phyloP scores from a whole-genome alignment of 1,140 invertebrate genomes.

The Papilio xuthus region DNA sequence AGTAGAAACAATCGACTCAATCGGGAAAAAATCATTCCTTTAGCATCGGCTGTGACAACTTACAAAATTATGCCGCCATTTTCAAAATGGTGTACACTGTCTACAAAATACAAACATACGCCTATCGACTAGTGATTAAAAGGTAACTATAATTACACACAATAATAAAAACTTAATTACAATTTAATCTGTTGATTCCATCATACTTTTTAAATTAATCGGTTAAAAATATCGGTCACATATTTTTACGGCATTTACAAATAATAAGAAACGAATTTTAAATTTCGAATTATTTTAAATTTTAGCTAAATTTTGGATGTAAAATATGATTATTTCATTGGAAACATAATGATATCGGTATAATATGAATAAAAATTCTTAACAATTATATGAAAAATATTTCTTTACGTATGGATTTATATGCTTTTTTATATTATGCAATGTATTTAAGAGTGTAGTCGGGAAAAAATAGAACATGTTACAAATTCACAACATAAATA shows the following conservation, averaged over 20 bases:
- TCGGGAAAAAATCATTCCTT: not conserved
- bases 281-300: not conserved
- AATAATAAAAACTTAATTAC: constrained; percentile 49
- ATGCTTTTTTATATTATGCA: no score
- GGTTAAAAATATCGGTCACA: not conserved
- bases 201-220: not conserved
- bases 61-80: constrained; percentile 14
- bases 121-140: constrained; percentile 71
- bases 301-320: not conserved
- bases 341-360: no score
- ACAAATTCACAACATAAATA: no score
- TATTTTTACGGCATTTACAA: not conserved
- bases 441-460: no score
- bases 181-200: not conserved
- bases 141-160: constrained; percentile 61
- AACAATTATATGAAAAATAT: no score
- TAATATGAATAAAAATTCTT: no score
- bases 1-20: no score
- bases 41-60: not conserved
- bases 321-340: no score
- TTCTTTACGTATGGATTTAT: no score
- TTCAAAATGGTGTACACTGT: not conserved
- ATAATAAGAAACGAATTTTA: not conserved
- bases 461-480: no score
- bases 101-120: constrained; percentile 44